Percentiles rank a stretch among this genome's conserved stretches.
Conservation (phyloP, 2,888 invertebrate species). For the Erebia palarica region DNA sequence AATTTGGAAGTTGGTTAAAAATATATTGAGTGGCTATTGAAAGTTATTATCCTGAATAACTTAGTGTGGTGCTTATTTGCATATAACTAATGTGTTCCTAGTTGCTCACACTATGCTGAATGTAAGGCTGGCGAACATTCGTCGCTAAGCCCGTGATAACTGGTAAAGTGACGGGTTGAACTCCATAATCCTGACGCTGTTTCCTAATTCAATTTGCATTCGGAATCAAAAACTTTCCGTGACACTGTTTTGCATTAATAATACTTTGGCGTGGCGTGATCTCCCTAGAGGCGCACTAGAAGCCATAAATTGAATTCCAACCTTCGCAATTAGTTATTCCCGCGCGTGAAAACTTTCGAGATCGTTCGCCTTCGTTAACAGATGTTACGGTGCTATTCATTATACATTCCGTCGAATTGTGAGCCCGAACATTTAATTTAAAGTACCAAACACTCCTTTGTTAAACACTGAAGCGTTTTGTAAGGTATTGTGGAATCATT, state of each 20-base stretch:
- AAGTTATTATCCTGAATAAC: no score
- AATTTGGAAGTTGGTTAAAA: no score
- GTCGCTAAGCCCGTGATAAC: conserved; percentile 61
- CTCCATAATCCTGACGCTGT: conserved; percentile 74
- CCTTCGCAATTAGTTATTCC: conserved; percentile 83
- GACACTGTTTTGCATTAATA: conserved; percentile 83
- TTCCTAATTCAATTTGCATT: conserved; percentile 81
- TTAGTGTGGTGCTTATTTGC: neutral
- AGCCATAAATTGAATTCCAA: conserved; percentile 82
- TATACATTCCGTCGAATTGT: conserved; percentile 82
- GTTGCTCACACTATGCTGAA: conserved; percentile 1
- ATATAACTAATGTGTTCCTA: neutral
- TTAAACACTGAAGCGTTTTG: conserved; percentile 70
- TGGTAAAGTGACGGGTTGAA: conserved; percentile 65
- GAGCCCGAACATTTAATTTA: conserved; percentile 82
- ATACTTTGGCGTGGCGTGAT: conserved; percentile 79
- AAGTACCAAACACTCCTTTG: conserved; percentile 78
- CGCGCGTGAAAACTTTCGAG: conserved; percentile 83
- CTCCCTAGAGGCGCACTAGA: conserved; percentile 79
- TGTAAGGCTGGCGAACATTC: conserved; percentile 50
- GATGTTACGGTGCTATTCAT: conserved; percentile 83
- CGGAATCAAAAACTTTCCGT: conserved; percentile 81
- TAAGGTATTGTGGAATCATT: conserved; percentile 66
- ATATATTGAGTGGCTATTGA: no score
- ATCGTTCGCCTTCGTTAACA: conserved; percentile 83